Evolutionary conservation across 2,797 vertebrate genomes (phyloP).

Genomic region (Myripristis jacobus): DNA sequence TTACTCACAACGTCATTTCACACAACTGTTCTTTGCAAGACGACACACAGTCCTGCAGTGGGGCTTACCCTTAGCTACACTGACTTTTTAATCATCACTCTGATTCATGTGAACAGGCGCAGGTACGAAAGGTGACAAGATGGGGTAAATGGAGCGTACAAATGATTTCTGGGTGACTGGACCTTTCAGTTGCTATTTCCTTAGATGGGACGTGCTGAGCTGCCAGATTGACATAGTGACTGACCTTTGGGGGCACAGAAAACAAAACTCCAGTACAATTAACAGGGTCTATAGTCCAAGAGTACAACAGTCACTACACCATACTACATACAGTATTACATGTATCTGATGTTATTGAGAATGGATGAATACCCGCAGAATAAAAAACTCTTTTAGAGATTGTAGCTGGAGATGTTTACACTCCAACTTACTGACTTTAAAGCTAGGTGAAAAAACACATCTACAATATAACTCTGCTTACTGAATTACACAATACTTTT

Average conservation of each 20-base stretch:
- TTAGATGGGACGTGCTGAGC: slow-evolving; percentile 7
- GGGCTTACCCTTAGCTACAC: slow-evolving; percentile 1
- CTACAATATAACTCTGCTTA: background rate
- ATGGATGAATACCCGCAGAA: slow-evolving; percentile 36
- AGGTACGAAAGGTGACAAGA: slow-evolving; percentile 57
- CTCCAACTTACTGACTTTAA: slow-evolving; percentile 4
- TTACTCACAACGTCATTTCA: background rate
- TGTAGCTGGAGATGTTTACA: slow-evolving; percentile 26
- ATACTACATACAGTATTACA: slow-evolving; percentile 6
- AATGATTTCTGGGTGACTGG: slow-evolving; percentile 62
- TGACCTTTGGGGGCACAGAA: slow-evolving; percentile 15
- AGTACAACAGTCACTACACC: too few species aligned
- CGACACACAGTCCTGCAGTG: background rate
- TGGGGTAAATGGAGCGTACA: slow-evolving; percentile 42
- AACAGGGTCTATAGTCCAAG: slow-evolving; percentile 4
- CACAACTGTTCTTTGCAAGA: background rate
- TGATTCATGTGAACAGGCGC: slow-evolving; percentile 24
- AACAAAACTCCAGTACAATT: slow-evolving; percentile 9
- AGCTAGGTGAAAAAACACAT: background rate
- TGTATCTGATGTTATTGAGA: slow-evolving; percentile 1
- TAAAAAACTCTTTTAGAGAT: slow-evolving; percentile 45
- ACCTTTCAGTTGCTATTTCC: slow-evolving; percentile 46
- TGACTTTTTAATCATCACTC: slow-evolving; percentile 31
- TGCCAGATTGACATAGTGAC: slow-evolving; percentile 34
- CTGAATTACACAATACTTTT: background rate